Base-by-base conservation (phyloP, 2,888 invertebrate genomes). In the Athalia cordata region DNA sequence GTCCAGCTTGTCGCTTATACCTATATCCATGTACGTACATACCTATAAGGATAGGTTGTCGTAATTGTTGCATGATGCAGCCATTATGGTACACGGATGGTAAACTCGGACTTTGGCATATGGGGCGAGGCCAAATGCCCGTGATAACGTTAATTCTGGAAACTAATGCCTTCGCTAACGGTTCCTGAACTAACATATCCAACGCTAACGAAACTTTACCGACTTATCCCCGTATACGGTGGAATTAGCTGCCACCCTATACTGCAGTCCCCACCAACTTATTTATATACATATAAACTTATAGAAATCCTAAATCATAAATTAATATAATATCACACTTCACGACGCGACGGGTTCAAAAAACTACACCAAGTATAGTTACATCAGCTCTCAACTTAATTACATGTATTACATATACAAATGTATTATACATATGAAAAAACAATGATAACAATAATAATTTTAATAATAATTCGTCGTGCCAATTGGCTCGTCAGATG, bases 201-300 rank as follows among this genome's bases (percentile, higher is more conserved):
- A 72, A 59, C 72, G 59, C 59, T 59, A 72, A 72, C 72, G 72
- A 72, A 72, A 72, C 72, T 72, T 72, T 72, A 72, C 72, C 59
- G 72, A 72, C 72, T 72, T 72, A 59, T 59, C 72, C 57, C 57
- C 57, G n/a, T 45, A 47, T 65, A 45, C 61, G 9, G n/a, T 6
- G 4, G 7, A 50, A 4, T 52, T 15, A 66, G 47, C 29, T 29
- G 29, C 0, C 29, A 29, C 29, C 0, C 29, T 29, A 29, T 29
- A 29, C 29, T 29, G 29, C 29, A 1, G 29, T 29, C 29, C 1
- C 29, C 2, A 29, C 29, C 2, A 29, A 29, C 29, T 29, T 29
- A 29, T 29, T 29, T 29, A 29, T 29, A 29, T 29, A 2, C 29
- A 29, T 29, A 2, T 29, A 29, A 29, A 29, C 29, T 29, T 29